A percentile compares a stretch with the other conserved stretches of the same genome.
Evolutionary conservation across 2,113 vertebrate genomes (phyloP).

Genomic region (Melierax canorus): DNA sequence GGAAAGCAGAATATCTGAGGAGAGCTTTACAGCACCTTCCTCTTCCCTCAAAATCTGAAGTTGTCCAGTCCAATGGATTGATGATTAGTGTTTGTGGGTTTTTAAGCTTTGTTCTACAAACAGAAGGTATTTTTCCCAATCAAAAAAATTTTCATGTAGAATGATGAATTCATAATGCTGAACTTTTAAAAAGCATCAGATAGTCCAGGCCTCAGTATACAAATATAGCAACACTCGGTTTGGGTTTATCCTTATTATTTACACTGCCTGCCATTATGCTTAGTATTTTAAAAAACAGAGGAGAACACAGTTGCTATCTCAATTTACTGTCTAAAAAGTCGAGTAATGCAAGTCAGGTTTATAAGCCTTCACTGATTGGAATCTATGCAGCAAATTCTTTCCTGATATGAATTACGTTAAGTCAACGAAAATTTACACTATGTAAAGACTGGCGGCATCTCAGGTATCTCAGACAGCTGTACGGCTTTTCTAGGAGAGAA

Average conservation of each 20-base stretch:
- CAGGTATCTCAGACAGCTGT: fast-evolving
- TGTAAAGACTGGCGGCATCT: not conserved
- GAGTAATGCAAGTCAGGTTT: not conserved
- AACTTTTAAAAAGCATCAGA: not conserved
- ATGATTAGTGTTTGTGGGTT: not conserved
- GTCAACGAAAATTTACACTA: not conserved
- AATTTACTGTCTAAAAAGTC: not conserved
- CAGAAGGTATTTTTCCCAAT: not conserved
- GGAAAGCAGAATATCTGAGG: not conserved
- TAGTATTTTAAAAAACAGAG: not conserved
- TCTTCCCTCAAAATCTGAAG: not conserved
- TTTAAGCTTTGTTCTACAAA: not conserved
- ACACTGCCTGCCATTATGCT: not conserved
- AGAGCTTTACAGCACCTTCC: not conserved
- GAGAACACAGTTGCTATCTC: not conserved
- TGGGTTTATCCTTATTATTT: not conserved
- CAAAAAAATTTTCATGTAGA: not conserved
- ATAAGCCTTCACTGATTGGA: not conserved
- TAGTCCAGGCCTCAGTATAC: not conserved
- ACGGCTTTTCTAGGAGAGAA: not conserved
- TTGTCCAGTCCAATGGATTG: not conserved
- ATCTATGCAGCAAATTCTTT: not conserved
- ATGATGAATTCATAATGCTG: not conserved
- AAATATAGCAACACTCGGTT: not conserved
- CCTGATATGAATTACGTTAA: not conserved